Evolutionary conservation across 2,113 vertebrate genomes (phyloP).

Genomic region (Ophthalmolycus amberensis): DNA sequence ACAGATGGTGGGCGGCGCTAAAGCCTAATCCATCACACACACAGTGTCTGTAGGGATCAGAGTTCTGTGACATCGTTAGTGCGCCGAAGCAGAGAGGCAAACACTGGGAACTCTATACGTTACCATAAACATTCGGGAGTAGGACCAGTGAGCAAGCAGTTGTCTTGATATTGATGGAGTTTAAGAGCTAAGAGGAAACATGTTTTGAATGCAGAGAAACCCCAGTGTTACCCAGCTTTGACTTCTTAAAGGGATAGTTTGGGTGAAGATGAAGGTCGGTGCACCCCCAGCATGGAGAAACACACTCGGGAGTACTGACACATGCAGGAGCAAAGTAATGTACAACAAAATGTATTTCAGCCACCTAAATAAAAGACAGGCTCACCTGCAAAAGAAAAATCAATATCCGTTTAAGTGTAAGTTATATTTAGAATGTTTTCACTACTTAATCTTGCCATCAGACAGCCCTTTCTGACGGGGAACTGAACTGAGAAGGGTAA

Average conservation of each 20-base stretch:
- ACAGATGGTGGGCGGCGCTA: conserved; percentile 73
- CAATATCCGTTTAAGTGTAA: neutral
- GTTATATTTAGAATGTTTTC: neutral
- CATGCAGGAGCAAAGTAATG: neutral
- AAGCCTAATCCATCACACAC: conserved; percentile 68
- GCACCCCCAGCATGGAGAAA: neutral
- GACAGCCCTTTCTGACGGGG: no score
- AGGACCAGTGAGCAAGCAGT: neutral
- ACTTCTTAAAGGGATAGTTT: conserved; percentile 21
- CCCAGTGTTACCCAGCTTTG: conserved; percentile 25
- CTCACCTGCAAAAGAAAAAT: neutral
- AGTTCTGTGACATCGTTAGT: conserved; percentile 19
- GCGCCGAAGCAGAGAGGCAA: conserved; percentile 3
- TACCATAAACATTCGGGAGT: conserved; percentile 42
- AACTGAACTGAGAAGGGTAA: neutral
- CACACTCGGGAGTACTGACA: neutral
- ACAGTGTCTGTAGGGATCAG: conserved; percentile 39
- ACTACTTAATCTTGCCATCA: no score
- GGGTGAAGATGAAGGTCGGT: neutral
- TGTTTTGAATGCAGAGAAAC: conserved; percentile 38
- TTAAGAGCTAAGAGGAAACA: conserved; percentile 21
- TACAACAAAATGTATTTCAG: neutral
- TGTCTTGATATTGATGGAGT: conserved; percentile 11
- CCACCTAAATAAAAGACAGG: neutral
- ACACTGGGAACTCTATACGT: conserved; percentile 23